Evolutionary conservation across 2,113 vertebrate species (phyloP).

Genomic region (Pogonocichla stellata): DNA sequence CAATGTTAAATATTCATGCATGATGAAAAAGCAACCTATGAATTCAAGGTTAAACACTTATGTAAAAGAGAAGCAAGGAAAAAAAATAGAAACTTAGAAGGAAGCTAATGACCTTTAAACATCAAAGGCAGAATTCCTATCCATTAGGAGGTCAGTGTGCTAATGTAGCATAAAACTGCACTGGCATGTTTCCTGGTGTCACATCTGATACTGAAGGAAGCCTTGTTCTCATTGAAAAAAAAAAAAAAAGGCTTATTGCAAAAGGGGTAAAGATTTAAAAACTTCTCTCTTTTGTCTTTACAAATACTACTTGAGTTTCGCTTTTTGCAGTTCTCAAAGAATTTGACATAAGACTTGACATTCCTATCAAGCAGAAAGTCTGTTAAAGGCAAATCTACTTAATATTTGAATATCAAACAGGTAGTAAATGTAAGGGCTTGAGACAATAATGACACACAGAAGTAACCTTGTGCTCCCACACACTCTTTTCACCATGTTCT

Average conservation of each 20-base stretch:
- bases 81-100: neutral
- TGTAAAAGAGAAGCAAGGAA: neutral
- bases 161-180: neutral
- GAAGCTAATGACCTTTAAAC: neutral
- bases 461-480: neutral
- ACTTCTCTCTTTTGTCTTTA: neutral
- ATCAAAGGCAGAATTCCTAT: slow-evolving; percentile 1
- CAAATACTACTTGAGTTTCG: neutral
- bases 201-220: neutral
- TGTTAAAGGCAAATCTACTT: neutral
- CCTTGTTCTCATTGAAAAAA: neutral
- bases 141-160: neutral
- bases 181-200: neutral
- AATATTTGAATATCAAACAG: neutral
- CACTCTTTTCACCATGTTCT: neutral
- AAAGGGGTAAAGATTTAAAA: neutral
- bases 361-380: neutral
- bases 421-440: neutral
- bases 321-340: neutral
- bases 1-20: neutral
- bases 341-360: neutral
- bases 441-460: neutral
- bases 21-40: neutral
- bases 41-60: slow-evolving; percentile 24
- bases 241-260: neutral